Evolutionary conservation across 1,140 invertebrate species (phyloP).

Genomic region (Ceratosolen fusciceps): DNA sequence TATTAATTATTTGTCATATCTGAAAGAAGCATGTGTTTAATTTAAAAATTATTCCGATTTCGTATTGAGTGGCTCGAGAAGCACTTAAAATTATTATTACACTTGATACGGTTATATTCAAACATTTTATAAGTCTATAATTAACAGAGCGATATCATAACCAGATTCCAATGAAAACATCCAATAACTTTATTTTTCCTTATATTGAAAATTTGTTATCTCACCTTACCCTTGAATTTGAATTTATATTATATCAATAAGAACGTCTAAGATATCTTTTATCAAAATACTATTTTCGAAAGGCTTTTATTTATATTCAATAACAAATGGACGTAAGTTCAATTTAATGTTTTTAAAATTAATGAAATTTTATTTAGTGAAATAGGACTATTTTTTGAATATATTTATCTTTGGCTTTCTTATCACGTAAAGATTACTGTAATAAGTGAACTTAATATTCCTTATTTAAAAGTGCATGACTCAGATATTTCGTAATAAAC

Average conservation of each 20-base stretch:
- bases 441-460: conserved; percentile 45
- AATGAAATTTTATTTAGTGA: not conserved
- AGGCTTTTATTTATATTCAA: not conserved
- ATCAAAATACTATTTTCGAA: not conserved
- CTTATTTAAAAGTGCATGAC: conserved; percentile 35
- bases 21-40: no score
- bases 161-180: not conserved
- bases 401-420: not conserved
- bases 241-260: not conserved
- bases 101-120: not conserved
- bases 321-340: not conserved
- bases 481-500: conserved; percentile 37
- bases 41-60: no score
- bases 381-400: not conserved
- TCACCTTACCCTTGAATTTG: not conserved
- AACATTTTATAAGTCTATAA: conserved; percentile 19
- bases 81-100: not conserved
- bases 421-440: conserved; percentile 42
- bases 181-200: not conserved
- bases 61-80: not conserved
- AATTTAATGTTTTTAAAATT: not conserved
- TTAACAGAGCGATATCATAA: not conserved
- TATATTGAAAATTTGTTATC: not conserved
- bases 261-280: not conserved
- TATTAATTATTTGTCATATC: no score